Conservation (phyloP, 1,140 invertebrate species). For the Aphaenogaster floridana region DNA sequence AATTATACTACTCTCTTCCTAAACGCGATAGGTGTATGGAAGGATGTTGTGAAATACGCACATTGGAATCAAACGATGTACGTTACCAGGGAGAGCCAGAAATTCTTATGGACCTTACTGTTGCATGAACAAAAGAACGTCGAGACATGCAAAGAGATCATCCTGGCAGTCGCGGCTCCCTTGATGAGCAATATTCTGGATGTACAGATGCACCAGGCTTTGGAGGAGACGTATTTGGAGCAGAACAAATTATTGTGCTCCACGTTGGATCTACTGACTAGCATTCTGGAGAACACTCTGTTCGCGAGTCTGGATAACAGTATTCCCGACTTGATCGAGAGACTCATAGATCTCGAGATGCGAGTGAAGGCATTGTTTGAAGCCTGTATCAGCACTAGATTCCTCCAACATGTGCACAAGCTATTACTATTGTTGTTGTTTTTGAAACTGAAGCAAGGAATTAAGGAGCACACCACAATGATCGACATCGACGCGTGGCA, state of each 20-base stretch:
- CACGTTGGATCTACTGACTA: conserved; percentile 86
- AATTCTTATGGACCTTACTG: conserved; percentile 87
- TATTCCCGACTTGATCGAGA: conserved; percentile 81
- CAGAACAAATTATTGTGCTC: conserved; percentile 87
- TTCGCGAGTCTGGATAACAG: conserved; percentile 80
- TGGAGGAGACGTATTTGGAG: conserved; percentile 86
- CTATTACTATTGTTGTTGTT: conserved; percentile 80
- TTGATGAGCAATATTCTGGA: conserved; percentile 84
- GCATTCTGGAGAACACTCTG: conserved; percentile 83
- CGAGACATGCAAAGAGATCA: conserved; percentile 86
- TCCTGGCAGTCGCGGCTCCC: conserved; percentile 85
- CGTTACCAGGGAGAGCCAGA: conserved; percentile 88
- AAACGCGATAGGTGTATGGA: conserved; percentile 84
- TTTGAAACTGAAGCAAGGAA: conserved; percentile 80
- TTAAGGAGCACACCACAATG: conserved; percentile 67
- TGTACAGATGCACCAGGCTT: conserved; percentile 75
- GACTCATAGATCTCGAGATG: conserved; percentile 78
- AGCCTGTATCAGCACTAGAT: conserved; percentile 83
- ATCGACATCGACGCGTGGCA: conserved; percentile 72
- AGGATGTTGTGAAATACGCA: conserved; percentile 87
- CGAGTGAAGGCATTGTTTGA: conserved; percentile 83
- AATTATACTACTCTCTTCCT: conserved; percentile 32
- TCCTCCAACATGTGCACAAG: conserved; percentile 82
- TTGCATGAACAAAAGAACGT: conserved; percentile 85
- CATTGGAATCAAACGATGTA: conserved; percentile 89